These are phyloP conservation scores for Uloborus plumipes DNA, from an alignment of 2,888 invertebrate genomes.

Conservation along the genomic window DNA sequence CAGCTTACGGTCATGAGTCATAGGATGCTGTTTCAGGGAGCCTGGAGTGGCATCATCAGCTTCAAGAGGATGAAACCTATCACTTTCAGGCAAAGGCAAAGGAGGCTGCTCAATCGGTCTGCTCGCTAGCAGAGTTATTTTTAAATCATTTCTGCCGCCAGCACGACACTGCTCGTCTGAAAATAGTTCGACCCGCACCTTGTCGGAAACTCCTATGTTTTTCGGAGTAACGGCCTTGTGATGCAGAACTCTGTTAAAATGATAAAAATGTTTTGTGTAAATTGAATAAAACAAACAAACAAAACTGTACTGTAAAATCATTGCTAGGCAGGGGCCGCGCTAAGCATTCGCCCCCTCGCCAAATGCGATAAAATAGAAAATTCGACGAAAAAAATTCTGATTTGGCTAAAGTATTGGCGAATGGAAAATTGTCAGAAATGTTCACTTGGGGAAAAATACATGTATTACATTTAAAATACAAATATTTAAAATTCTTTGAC, in stretches of 20 bases:
- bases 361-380: too few species aligned
- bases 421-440: too few species aligned
- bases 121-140: slow-evolving; percentile 21
- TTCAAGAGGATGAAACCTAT: slow-evolving; percentile 33
- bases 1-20: slow-evolving; percentile 36
- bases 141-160: slow-evolving; percentile 27
- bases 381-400: too few species aligned
- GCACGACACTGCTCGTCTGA: slow-evolving; percentile 8
- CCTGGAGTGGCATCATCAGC: slow-evolving; percentile 12
- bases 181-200: slow-evolving; percentile 16
- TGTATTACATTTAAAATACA: too few species aligned
- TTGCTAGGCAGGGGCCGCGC: too few species aligned
- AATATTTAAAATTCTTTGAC: too few species aligned
- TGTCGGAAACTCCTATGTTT: slow-evolving; percentile 31
- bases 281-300: too few species aligned
- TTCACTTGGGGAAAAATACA: too few species aligned
- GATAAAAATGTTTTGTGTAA: not conserved
- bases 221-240: slow-evolving; percentile 17
- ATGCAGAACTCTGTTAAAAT: slow-evolving; percentile 25
- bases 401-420: too few species aligned
- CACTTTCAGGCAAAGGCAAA: slow-evolving; percentile 2
- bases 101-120: slow-evolving; percentile 11
- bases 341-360: too few species aligned
- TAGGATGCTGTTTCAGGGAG: slow-evolving; percentile 26
- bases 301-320: too few species aligned